Evolutionary conservation across 2,888 invertebrate genomes (phyloP).

Genomic region (Mellilla xanthometata): DNA sequence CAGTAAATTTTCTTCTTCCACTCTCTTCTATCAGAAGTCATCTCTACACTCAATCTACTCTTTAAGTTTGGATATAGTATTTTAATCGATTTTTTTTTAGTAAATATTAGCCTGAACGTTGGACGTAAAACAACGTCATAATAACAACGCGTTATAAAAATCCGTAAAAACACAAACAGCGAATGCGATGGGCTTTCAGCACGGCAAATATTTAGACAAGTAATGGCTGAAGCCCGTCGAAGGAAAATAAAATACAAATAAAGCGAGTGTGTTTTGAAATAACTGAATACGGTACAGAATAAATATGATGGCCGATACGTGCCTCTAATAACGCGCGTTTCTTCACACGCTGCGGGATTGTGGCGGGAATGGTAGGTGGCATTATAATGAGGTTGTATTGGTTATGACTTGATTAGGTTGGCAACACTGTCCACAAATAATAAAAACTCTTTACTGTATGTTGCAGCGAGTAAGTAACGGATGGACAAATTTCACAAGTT

Average conservation of each 20-base stretch:
- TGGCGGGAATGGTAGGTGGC: not conserved
- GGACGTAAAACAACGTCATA: conserved; percentile 36
- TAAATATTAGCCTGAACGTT: conserved; percentile 24
- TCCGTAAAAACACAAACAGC: conserved; percentile 48
- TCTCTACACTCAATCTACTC: too few species aligned
- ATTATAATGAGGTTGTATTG: too few species aligned
- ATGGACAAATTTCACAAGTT: too few species aligned
- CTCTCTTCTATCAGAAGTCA: too few species aligned
- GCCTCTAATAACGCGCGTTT: conserved; percentile 8
- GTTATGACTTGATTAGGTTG: too few species aligned
- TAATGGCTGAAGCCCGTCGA: conserved; percentile 54
- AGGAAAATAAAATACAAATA: conserved; percentile 54
- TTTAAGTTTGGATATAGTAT: too few species aligned
- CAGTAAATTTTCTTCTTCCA: too few species aligned
- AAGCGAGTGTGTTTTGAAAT: conserved; percentile 43
- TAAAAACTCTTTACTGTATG: too few species aligned
- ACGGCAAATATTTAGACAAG: conserved; percentile 59
- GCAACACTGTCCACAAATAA: too few species aligned
- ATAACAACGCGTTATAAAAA: conserved; percentile 35
- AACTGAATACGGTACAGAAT: conserved; percentile 37
- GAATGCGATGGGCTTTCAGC: conserved; percentile 52
- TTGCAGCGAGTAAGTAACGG: too few species aligned
- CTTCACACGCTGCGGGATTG: conserved; percentile 9
- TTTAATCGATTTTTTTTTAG: too few species aligned
- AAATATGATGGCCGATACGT: conserved; percentile 32